Percentiles rank a stretch among this genome's conserved stretches.
phyloP scores from a whole-genome alignment of 2,797 vertebrate genomes.

The Liasis olivaceus region DNA sequence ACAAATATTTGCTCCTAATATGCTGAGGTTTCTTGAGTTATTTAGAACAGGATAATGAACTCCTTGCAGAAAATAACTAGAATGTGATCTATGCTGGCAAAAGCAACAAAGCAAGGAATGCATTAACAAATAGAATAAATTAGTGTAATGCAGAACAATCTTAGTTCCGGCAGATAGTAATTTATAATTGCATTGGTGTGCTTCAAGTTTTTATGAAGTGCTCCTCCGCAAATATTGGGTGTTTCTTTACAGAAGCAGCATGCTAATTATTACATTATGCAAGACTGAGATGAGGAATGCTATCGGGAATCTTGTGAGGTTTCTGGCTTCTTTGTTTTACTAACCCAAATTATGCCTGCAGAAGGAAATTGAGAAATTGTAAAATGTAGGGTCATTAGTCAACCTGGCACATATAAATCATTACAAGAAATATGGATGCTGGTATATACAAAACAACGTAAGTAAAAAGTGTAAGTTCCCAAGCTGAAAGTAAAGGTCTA shows the following conservation, averaged over 20 bases:
- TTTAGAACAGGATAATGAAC: constrained; percentile 59
- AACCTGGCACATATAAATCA: not conserved
- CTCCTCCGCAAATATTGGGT: not conserved
- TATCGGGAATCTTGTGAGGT: not conserved
- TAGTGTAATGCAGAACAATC: constrained; percentile 57
- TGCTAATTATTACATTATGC: not conserved
- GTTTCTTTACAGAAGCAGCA: not conserved
- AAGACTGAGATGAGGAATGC: not conserved
- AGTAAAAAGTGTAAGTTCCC: not conserved
- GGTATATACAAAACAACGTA: not conserved
- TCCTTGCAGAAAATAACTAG: constrained; percentile 60
- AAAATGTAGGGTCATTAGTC: not conserved
- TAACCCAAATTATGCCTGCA: not conserved
- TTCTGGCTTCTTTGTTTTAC: not conserved
- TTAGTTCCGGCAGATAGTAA: constrained; percentile 53
- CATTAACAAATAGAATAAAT: constrained; percentile 55
- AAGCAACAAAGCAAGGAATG: constrained; percentile 58
- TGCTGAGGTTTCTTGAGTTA: constrained; percentile 56
- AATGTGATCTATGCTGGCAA: constrained; percentile 63
- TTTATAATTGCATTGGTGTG: constrained; percentile 55
- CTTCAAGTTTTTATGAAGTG: constrained; percentile 26
- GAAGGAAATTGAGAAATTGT: not conserved
- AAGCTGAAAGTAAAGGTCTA: too few relatives aligned
- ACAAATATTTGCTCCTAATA: constrained; percentile 54
- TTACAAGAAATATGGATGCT: not conserved